Base-by-base conservation (phyloP, 2,113 vertebrate genomes). In the Oncorhynchus keta region DNA sequence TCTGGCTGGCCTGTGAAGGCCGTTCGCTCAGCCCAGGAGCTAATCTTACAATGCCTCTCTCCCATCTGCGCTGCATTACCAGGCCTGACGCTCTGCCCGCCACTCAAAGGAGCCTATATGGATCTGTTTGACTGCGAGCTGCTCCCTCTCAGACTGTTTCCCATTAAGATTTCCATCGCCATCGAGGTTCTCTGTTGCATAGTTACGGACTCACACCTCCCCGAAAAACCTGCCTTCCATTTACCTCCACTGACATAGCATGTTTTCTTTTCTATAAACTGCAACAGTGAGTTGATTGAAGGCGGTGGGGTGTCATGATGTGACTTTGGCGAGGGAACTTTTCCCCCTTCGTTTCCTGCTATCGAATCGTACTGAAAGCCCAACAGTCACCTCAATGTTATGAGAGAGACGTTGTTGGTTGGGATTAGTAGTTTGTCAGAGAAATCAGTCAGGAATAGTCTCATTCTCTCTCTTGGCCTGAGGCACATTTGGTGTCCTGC, bases 51-150 rank as follows among this genome's bases (percentile, higher is more conserved):
- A n/a, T 61, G 8, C n/a, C 59, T n/a, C 20, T 66, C 76, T 24
- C 73, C 68, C 74, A 81, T 74, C 70, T 76, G 73, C 30, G 76
- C 30, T 45, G n/a, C 72, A 75, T 76, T 76, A 76, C 51, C n/a
- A 22, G 57, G 20, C 70, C 68, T 28, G 66, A 75, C 69, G 13
- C 55, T 61, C 72, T 68, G 70, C 76, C 71, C 30, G 20, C 68
- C 45, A 76, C 57, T 76, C 74, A 74, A 66, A 76, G 66, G 20
- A 32, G 55, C 39, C 66, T 73, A 73, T 51, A 71, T 61, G 26
- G 61, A 75, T 69, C 16, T 55, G 51, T 55, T 2, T 18, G 68
- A 68, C 61, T 6, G 16, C 32, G 51, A 73, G 32, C 64, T 71
- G 22, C 18, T 70, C 39, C 5, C 7, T 28, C 35, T 30, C 68